Conservation (phyloP, 2,113 vertebrate species). For the Tachycineta bicolor region DNA sequence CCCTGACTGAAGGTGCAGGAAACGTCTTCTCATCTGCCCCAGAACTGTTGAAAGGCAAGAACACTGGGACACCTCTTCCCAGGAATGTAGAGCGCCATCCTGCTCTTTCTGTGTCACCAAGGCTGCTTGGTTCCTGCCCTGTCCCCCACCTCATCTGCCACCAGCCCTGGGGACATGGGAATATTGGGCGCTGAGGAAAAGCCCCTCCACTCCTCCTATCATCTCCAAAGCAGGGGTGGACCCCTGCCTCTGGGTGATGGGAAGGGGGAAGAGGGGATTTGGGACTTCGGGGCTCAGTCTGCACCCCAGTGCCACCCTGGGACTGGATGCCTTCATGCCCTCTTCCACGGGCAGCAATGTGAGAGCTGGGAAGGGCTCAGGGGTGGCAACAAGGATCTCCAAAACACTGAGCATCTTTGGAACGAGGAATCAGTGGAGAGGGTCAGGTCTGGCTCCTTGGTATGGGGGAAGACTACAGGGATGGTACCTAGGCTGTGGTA, state of each 20-base stretch:
- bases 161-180: not conserved
- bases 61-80: not conserved
- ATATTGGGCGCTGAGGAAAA: not conserved
- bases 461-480: rapidly evolving
- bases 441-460: not conserved
- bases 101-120: not conserved
- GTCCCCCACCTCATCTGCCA: not conserved
- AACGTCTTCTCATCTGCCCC: not conserved
- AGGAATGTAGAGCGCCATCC: not conserved
- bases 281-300: not conserved
- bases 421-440: not conserved
- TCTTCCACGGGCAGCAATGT: not conserved
- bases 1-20: not conserved
- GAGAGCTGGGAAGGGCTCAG: not conserved
- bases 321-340: not conserved
- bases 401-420: not conserved
- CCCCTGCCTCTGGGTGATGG: not conserved
- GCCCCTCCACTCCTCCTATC: not conserved
- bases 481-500: not conserved
- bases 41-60: not conserved
- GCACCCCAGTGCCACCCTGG: rapidly evolving
- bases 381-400: not conserved
- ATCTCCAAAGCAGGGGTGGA: not conserved
- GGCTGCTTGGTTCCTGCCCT: not conserved
- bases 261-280: not conserved